phyloP scores from a whole-genome alignment of 1,140 invertebrate genomes.

The Bombyx mandarina region DNA sequence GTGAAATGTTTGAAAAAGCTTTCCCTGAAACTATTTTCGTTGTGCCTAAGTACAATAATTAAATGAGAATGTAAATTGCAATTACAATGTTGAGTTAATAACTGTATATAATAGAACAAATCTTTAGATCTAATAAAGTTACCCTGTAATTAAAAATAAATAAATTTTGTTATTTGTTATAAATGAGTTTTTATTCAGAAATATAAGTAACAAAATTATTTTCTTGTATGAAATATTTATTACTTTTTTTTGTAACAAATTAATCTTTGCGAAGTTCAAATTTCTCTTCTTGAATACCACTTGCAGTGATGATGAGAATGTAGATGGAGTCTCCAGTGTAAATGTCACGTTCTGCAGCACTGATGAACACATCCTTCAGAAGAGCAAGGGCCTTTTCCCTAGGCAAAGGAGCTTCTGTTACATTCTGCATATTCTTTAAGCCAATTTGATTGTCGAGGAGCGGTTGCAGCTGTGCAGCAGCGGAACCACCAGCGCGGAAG shows the following conservation, averaged over 20 bases:
- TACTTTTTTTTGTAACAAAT: conserved; percentile 18
- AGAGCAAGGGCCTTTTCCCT: conserved; percentile 86
- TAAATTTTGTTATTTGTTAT: conserved; percentile 59
- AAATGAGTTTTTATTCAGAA: conserved; percentile 9
- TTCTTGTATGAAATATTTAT: conserved; percentile 26
- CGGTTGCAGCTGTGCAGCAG: conserved; percentile 84
- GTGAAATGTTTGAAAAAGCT: conserved; percentile 59
- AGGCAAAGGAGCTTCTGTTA: conserved; percentile 74
- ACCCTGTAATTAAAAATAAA: conserved; percentile 52
- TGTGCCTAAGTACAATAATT: conserved; percentile 68
- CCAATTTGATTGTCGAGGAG: conserved; percentile 93
- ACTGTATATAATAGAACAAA: conserved; percentile 63
- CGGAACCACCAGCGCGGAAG: conserved; percentile 89
- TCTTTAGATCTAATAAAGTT: conserved; percentile 52
- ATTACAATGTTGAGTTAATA: conserved; percentile 24
- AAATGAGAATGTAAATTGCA: conserved; percentile 30
- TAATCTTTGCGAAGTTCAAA: conserved; percentile 87
- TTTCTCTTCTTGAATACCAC: conserved; percentile 82
- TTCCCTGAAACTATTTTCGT: conserved; percentile 66
- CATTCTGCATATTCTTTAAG: conserved; percentile 85
- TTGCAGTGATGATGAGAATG: conserved; percentile 92
- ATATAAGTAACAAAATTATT: background rate
- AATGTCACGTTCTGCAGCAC: conserved; percentile 97
- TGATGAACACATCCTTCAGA: conserved; percentile 96
- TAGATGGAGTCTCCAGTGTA: conserved; percentile 94